Evolutionary conservation across 2,797 vertebrate genomes (phyloP), one percentile per base, ranked within the genome.

Genomic region (Sebastes nivosus): DNA sequence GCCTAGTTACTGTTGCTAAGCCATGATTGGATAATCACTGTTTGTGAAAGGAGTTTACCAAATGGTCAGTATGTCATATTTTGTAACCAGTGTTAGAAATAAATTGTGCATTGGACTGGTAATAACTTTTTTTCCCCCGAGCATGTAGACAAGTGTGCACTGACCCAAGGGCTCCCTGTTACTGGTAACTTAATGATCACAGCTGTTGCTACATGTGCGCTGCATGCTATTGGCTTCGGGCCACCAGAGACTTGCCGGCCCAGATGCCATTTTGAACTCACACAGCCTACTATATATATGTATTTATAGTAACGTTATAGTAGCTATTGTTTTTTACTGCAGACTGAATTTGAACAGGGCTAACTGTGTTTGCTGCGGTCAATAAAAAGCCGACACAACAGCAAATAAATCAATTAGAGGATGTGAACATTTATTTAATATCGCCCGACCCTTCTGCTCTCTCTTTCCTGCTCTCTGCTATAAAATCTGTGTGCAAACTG

Each of bases 401-500:
- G 67, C 86, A 87, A 83, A 89, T 87, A 87, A 90, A 92, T 91
- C 85, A 88, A 90, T 89, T 90, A 83, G 66, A 80, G 72, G 83
- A 85, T 88, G 86, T 77, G 69, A 73, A 84, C 86, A 75, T 89
- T 87, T 89, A 91, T 88, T 88, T 88, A 87, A 87, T 85, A 79
- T 74, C 81, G 59, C 54, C 79, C 72, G 25, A 64, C 42, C 38
- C 24, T 60, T 76, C 71, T 77, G 61, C 64, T 83, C 61, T 22
- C 42, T 42, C 38, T 64, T 52, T 75, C 22, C 71, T 58, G 10
- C 69, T 69, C 68, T 58, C 46, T 29, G 34, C 79, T 73, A 38
- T 79, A 59, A 74, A 76, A 54, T 73, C 36, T 72, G 57, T 55
- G 65, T 36, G 55, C 69, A 87, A 87, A 85, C 79, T 18, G 70